Evolutionary conservation across 2,797 vertebrate species (phyloP).

Genomic region (Okamejei kenojei): DNA sequence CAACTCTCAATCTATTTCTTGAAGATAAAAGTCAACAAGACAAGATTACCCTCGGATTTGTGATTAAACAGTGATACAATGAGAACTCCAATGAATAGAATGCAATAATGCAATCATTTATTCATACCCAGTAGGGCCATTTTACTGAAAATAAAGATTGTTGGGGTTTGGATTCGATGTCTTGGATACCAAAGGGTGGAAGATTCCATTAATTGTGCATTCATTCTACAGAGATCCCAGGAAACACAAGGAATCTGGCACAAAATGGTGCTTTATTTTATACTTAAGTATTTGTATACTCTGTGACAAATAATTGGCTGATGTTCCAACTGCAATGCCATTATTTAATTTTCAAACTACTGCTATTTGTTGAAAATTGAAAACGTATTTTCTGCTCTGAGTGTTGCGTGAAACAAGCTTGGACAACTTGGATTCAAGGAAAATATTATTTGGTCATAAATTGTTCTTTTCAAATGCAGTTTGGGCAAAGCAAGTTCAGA

Average conservation of each 20-base stretch:
- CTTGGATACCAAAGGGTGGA: background rate
- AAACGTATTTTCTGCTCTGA: background rate
- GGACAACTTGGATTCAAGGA: background rate
- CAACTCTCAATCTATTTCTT: background rate
- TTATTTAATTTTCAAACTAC: slow-evolving; percentile 18
- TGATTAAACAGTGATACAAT: background rate
- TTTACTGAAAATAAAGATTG: background rate
- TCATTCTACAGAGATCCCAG: background rate
- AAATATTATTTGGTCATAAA: slow-evolving; percentile 2
- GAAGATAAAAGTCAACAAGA: background rate
- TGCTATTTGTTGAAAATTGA: background rate
- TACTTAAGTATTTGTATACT: background rate
- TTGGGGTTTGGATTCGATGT: background rate
- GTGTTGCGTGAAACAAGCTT: background rate
- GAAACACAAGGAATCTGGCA: background rate
- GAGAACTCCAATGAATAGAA: background rate
- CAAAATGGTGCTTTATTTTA: slow-evolving; percentile 6
- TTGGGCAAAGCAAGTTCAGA: background rate
- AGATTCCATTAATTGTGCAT: background rate
- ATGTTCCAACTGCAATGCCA: background rate
- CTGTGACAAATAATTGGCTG: background rate
- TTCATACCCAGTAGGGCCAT: background rate
- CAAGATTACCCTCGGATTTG: background rate
- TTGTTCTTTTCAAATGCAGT: background rate
- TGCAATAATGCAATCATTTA: background rate